These are phyloP conservation scores for Synergus gifuensis DNA, from an alignment of 2,888 invertebrate genomes.

Conservation along the genomic window DNA sequence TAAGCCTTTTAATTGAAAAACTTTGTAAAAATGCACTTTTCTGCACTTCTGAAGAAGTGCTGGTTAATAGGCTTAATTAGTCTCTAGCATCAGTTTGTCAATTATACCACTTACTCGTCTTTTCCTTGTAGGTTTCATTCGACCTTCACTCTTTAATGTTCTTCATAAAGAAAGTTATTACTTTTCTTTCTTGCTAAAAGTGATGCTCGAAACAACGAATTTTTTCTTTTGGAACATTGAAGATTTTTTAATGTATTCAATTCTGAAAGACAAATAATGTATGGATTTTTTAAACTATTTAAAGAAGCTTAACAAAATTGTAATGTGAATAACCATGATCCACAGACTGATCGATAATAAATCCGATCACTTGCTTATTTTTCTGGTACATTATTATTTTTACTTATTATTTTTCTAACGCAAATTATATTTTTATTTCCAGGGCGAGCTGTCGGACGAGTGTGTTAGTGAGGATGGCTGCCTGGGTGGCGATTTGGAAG, in stretches of 20 bases:
- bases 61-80: slow-evolving; percentile 19
- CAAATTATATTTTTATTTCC: slow-evolving; percentile 49
- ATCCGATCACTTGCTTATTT: slow-evolving; percentile 30
- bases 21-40: neutral
- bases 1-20: neutral
- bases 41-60: neutral
- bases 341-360: neutral
- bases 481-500: slow-evolving; percentile 78
- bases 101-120: slow-evolving; percentile 25
- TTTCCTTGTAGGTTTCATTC: slow-evolving; percentile 11
- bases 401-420: slow-evolving; percentile 27
- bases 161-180: slow-evolving; percentile 12
- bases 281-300: too few relatives aligned
- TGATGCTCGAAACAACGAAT: neutral
- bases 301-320: too few relatives aligned
- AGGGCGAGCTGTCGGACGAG: slow-evolving; percentile 88
- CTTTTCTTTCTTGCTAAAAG: neutral
- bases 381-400: slow-evolving; percentile 12
- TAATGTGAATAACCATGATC: neutral
- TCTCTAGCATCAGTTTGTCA: slow-evolving; percentile 1
- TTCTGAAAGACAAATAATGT: too few relatives aligned
- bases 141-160: slow-evolving; percentile 17
- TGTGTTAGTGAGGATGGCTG: slow-evolving; percentile 82
- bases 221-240: neutral
- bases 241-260: too few relatives aligned